Evolutionary conservation across 1,140 invertebrate species (phyloP), one percentile per base, ranked within the genome.

Genomic region (Diabrotica virgifera): DNA sequence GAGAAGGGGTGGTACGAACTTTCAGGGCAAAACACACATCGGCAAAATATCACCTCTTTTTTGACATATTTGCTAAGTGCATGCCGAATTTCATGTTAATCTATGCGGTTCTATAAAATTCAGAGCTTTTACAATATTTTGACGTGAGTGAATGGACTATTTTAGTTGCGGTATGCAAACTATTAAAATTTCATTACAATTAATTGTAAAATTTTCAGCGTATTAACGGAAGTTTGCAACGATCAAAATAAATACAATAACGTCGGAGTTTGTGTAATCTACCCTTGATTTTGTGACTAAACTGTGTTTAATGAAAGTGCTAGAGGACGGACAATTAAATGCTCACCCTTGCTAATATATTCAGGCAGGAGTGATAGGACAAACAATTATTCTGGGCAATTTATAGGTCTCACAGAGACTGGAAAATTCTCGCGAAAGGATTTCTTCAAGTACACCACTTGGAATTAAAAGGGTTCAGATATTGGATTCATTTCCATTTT

Each of bases 261-360:
- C 40, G 40, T 46, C 6, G 40, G 4, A 46, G 40, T 46, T 46
- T 46, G 40, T 46, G 8, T 46, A 46, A 46, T 46, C 40, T 46
- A 46, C 40, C 40, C 40, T 46, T 46, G 40, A 46, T 46, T 46
- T 46, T 46, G 40, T 46, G 40, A 46, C 40, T 46, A 46, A 46
- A 46, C n/a, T 46, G 40, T 46, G 40, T 46, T 46, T 46, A 46
- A 46, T 46, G 40, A 46, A 46, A 46, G 40, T 46, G 40, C 40
- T 46, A 46, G 40, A 46, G 40, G 40, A 46, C 40, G 40, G 8
- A 46, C 40, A 46, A 46, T 46, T 46, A 46, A 46, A 46, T 46
- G n/a, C 40, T n/a, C 40, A n/a, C 40, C 40, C 40, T 46, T 46
- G 40, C 40, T 46, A 46, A 46, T 46, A 46, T 46, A 46, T 46